A percentile compares a stretch with the other conserved stretches of the same genome.
phyloP scores from a whole-genome alignment of 2,888 invertebrate species.

The Caenorhabditis becei region DNA sequence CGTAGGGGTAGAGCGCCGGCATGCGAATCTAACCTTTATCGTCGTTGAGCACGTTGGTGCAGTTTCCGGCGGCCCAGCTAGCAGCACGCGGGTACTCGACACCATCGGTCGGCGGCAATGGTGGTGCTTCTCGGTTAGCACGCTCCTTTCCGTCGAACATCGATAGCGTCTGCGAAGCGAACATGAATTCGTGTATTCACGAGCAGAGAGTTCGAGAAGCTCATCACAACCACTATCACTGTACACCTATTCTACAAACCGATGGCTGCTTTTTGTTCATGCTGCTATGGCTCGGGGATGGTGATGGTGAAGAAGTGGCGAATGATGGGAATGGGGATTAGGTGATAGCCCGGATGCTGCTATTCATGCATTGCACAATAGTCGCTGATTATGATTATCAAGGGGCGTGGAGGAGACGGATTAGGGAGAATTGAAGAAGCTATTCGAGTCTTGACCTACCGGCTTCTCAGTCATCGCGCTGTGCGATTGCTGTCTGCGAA shows the following conservation, averaged over 20 bases:
- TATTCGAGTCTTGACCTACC: too few species aligned
- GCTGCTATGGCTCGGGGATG: conserved; percentile 8
- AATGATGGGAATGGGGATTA: conserved; percentile 42
- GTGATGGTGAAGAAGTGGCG: conserved; percentile 11
- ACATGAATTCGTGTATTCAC: background rate
- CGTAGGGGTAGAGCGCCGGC: background rate
- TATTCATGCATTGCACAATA: conserved; percentile 49
- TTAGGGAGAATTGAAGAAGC: too few species aligned
- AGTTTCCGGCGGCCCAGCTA: conserved; percentile 76
- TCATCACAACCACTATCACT: background rate
- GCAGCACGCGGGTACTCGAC: conserved; percentile 81
- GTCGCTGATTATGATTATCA: conserved; percentile 26
- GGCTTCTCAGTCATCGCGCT: background rate
- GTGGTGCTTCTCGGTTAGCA: conserved; percentile 60
- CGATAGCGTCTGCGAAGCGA: conserved; percentile 41
- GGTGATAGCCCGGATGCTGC: conserved; percentile 13
- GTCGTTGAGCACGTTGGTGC: conserved; percentile 76
- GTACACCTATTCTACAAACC: conserved; percentile 25
- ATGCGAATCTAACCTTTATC: conserved; percentile 70
- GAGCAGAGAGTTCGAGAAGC: background rate
- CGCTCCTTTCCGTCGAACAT: conserved; percentile 66
- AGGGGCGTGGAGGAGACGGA: conserved; percentile 12
- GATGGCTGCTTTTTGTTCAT: conserved; percentile 40
- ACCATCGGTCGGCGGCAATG: conserved; percentile 62
- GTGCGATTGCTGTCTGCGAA: background rate